phyloP scores from a whole-genome alignment of 2,888 invertebrate species.

The Drosophila phalerata region DNA sequence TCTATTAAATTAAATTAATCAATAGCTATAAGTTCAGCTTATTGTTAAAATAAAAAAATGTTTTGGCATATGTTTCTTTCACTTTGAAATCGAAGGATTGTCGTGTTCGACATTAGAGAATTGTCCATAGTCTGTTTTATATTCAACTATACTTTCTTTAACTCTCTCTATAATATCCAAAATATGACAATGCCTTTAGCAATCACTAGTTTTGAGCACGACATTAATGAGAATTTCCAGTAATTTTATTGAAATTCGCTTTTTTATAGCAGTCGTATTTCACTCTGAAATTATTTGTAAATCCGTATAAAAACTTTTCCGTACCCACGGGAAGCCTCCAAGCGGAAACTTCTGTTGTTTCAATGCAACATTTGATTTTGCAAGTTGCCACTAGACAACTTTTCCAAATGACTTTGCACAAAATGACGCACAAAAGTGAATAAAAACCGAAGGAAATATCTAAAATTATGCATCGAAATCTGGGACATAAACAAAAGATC shows the following conservation, averaged over 20 bases:
- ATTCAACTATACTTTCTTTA: neutral
- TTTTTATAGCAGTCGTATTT: slow-evolving; percentile 3
- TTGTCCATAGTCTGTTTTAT: too few species aligned
- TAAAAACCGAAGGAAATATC: slow-evolving; percentile 2
- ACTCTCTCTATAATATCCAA: neutral
- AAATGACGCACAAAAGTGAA: slow-evolving; percentile 31
- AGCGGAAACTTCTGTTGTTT: slow-evolving; percentile 51
- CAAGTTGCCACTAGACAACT: slow-evolving; percentile 43
- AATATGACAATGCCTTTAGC: neutral
- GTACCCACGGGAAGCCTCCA: slow-evolving; percentile 22
- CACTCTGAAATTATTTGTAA: slow-evolving; percentile 12
- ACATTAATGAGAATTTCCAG: slow-evolving; percentile 36
- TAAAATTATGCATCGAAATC: slow-evolving; percentile 32
- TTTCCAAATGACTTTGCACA: slow-evolving; percentile 63
- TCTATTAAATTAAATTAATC: too few species aligned
- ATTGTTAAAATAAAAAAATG: too few species aligned
- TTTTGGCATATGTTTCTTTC: too few species aligned
- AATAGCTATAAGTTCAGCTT: too few species aligned
- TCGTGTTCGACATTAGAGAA: too few species aligned
- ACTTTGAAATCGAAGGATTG: too few species aligned
- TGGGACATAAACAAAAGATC: slow-evolving; percentile 9
- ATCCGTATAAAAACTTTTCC: slow-evolving; percentile 22
- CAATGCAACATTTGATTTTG: slow-evolving; percentile 50
- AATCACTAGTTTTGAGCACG: slow-evolving; percentile 5
- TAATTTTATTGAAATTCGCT: slow-evolving; percentile 23